Conservation (phyloP, 2,888 invertebrate species). For the Lasioglossum zephyrum region DNA sequence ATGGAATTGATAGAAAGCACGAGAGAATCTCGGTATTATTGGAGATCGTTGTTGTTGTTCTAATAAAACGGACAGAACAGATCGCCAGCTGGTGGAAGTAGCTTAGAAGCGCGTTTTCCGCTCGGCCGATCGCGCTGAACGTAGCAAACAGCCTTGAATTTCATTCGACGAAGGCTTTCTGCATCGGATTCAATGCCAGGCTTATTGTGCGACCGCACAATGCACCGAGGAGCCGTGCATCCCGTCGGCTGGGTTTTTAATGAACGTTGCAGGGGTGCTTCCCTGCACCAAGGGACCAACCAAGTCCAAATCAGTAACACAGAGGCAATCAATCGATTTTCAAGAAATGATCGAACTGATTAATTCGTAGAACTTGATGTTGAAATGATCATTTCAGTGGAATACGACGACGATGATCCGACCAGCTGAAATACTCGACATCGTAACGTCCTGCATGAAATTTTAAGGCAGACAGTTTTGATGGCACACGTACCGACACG, state of each 20-base stretch:
- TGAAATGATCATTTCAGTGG: constrained; percentile 7
- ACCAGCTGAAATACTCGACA: background rate
- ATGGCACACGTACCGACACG: background rate
- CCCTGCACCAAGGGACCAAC: background rate
- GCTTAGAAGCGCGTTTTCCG: constrained; percentile 19
- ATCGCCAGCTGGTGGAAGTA: constrained; percentile 23
- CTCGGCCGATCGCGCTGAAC: constrained; percentile 36
- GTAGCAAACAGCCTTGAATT: constrained; percentile 48
- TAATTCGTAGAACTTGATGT: background rate
- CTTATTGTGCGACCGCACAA: constrained; percentile 46
- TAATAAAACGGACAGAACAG: constrained; percentile 24
- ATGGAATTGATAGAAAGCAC: background rate
- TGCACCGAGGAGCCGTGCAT: constrained; percentile 27
- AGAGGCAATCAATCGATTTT: constrained; percentile 26
- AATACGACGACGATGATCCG: constrained; percentile 19
- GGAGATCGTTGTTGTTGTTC: background rate
- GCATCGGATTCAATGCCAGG: constrained; percentile 52
- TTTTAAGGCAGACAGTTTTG: background rate
- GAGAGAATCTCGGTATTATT: background rate
- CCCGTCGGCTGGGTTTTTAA: constrained; percentile 39
- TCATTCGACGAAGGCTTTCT: constrained; percentile 29
- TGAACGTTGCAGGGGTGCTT: constrained; percentile 14
- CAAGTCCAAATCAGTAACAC: background rate
- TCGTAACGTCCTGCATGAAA: background rate
- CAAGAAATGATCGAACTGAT: background rate